Evolutionary conservation across 2,797 vertebrate species (phyloP).

Genomic region (Tangara arthus): DNA sequence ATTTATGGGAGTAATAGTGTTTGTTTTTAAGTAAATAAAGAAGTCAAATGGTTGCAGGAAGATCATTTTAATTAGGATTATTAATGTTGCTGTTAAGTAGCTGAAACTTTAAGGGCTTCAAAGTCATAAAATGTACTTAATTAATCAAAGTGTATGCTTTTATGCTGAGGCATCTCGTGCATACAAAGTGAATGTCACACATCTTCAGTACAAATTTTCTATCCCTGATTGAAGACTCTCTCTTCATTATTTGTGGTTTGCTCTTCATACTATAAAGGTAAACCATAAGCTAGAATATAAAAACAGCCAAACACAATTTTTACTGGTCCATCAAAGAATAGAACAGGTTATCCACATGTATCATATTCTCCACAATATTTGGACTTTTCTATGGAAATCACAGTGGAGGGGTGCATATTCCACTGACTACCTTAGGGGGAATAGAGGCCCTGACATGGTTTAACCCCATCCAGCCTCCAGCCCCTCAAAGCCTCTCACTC

Average conservation of each 20-base stretch:
- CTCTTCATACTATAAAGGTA: not conserved
- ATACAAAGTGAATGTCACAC: not conserved
- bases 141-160: not conserved
- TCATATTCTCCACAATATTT: not conserved
- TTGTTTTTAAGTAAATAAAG: conserved; percentile 5
- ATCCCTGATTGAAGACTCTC: not conserved
- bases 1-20: not conserved
- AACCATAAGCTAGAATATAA: not conserved
- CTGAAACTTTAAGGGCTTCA: not conserved
- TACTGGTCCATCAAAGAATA: not conserved
- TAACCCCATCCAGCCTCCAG: not conserved
- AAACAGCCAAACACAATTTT: not conserved
- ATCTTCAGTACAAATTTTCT: not conserved
- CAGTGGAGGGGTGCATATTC: not conserved
- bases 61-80: not conserved
- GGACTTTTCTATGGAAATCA: not conserved
- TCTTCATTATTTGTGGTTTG: not conserved
- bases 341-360: not conserved
- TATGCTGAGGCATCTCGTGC: not conserved
- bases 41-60: not conserved
- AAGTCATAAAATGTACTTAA: not conserved
- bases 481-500: not conserved
- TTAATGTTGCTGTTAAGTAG: not conserved
- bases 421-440: not conserved
- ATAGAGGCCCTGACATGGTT: not conserved